Evolutionary conservation across 2,797 vertebrate species (phyloP).

Genomic region (Bradypodion ventrale): DNA sequence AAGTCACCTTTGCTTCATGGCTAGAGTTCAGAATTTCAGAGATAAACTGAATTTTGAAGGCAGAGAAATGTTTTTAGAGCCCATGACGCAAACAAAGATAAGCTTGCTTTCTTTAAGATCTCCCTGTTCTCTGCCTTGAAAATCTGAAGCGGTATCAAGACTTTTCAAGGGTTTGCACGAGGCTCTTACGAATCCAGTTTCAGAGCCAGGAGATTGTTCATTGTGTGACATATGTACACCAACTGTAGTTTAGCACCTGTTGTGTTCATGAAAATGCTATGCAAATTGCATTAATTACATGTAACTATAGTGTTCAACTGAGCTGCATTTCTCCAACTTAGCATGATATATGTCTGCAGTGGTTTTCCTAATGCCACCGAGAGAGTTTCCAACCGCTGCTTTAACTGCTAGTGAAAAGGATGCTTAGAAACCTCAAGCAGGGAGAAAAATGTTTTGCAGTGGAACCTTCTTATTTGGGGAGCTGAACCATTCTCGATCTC

Average conservation of each 20-base stretch:
- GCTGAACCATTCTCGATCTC: constrained; percentile 19
- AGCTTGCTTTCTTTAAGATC: too few relatives aligned
- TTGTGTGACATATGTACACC: neutral
- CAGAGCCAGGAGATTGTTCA: neutral
- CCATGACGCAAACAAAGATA: neutral
- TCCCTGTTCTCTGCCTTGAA: neutral
- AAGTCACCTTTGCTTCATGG: neutral
- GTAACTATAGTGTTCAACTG: neutral
- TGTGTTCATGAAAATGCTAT: constrained; percentile 8
- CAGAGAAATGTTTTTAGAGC: neutral
- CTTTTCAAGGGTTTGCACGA: neutral
- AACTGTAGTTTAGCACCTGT: constrained; percentile 27
- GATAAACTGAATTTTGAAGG: neutral
- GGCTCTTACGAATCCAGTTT: neutral
- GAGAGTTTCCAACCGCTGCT: neutral
- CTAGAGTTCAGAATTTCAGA: neutral
- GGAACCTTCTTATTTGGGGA: constrained; percentile 39
- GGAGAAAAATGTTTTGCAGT: neutral
- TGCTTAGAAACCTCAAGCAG: neutral
- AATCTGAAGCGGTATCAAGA: neutral
- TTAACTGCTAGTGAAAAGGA: neutral
- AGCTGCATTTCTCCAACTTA: neutral
- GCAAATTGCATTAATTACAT: constrained; percentile 15
- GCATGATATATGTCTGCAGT: neutral
- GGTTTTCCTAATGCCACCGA: neutral